A percentile compares a stretch with the other conserved stretches of the same genome.
These are phyloP conservation scores for Tragelaphus scriptus DNA, from an alignment of 2,113 vertebrate genomes.

Conservation along the genomic window DNA sequence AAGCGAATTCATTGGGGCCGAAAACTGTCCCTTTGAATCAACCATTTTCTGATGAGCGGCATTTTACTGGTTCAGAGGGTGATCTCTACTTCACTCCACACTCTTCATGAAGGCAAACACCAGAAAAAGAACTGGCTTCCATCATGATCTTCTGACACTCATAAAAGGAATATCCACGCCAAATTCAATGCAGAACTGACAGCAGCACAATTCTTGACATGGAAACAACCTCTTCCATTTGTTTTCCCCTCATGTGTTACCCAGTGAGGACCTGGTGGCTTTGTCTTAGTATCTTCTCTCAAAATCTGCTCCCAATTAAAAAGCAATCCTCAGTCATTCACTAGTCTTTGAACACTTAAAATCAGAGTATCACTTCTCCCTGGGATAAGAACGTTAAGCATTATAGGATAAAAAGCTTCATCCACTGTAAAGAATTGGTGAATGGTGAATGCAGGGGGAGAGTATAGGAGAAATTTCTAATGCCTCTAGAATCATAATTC, in stretches of 20 bases:
- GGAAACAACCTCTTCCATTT: neutral
- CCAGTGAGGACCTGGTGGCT: neutral
- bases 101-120: neutral
- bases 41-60: neutral
- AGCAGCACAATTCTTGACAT: neutral
- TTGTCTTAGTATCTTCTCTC: neutral
- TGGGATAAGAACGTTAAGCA: neutral
- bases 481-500: neutral
- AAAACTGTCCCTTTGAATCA: slow-evolving; percentile 60
- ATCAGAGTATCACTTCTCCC: neutral
- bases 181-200: neutral
- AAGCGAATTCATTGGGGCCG: slow-evolving; percentile 34
- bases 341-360: neutral
- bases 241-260: neutral
- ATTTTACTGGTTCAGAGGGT: neutral
- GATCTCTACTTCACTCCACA: neutral
- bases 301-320: neutral
- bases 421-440: neutral
- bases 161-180: neutral
- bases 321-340: neutral
- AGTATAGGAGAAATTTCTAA: neutral
- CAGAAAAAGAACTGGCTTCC: neutral
- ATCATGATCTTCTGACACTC: neutral
- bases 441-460: rapidly evolving
- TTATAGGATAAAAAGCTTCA: neutral